These are phyloP conservation scores for Rhombomys opimus DNA, from an alignment of 2,113 vertebrate species.

Conservation along the genomic window DNA sequence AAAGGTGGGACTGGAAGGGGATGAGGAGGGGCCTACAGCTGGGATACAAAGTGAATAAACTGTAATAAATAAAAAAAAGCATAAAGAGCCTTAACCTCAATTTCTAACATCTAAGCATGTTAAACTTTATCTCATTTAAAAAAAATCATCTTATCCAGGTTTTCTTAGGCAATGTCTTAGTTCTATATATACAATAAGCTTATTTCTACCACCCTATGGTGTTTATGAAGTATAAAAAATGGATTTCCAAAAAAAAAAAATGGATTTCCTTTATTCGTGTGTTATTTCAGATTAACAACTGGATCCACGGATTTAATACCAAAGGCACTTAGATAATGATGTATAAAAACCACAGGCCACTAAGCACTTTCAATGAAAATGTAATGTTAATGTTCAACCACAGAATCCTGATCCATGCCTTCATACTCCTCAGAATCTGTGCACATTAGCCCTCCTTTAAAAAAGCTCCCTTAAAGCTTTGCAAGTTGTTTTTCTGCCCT, in stretches of 20 bases:
- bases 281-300: constrained; percentile 35
- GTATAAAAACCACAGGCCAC: not conserved
- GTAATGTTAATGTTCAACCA: constrained; percentile 32
- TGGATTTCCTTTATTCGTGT: not conserved
- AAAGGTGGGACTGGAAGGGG: too few relatives aligned
- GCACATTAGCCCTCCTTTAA: not conserved
- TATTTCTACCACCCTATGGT: not conserved
- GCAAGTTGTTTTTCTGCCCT: not conserved
- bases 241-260: constrained; percentile 26
- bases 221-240: constrained; percentile 16
- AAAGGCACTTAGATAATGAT: not conserved
- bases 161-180: constrained; percentile 21
- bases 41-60: too few relatives aligned
- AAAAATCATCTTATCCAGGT: not conserved
- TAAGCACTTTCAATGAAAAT: constrained; percentile 48
- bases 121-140: constrained; percentile 34
- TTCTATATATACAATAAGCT: not conserved
- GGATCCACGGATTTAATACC: constrained; percentile 22
- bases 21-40: too few relatives aligned
- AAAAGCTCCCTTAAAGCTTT: not conserved
- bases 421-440: constrained; percentile 6
- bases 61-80: not conserved
- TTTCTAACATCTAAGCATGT: constrained; percentile 6
- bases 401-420: not conserved
- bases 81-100: constrained; percentile 18